Base-by-base conservation (phyloP, 2,113 vertebrate genomes). In the Tyrannus savana region DNA sequence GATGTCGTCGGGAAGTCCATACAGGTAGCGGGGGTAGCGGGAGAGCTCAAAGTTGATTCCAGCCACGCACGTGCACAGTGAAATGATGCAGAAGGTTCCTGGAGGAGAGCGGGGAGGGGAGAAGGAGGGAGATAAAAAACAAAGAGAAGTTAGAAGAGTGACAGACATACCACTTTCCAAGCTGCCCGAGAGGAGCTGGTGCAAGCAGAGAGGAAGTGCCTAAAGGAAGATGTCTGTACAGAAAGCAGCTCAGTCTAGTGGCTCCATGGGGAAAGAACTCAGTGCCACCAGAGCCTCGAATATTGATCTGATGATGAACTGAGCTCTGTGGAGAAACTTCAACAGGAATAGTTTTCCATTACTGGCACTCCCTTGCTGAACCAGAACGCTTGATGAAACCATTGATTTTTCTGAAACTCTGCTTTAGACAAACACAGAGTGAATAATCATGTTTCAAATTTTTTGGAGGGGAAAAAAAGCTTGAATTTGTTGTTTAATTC, bases 81-180 rank as follows among this genome's bases (percentile, higher is more conserved):
- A 99, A 95, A 99, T 99, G 98, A 99, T 99, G 98, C 99, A 99
- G 98, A 99, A 99, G 82, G 99, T 99, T 93, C 99, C 99, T 99
- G 97, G 67, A 97, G 95, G 55, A 97, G 87, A 92, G 64, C 1
- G 78, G 84, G 90, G 87, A 72, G 6, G 44, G 93, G 92, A 89
- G 86, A 87, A 58, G 46, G 68, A 94, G 84, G 15, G 25, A 88
- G 31, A n/a, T 82, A 33, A 83, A 90, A 93, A 93, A 93, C 22
- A 87, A 19, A 96, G 84, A 88, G 58, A 84, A 59, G 84, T 97
- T 97, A 97, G 95, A 95, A 81, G 55, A 93, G 49, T 4, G 41
- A 79, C 0, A 95, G 84, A 74, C 56, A 66, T 4, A 74, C 13
- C 39, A 10, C 27, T 67, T 92, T 56, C 58, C 49, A 19, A 69